Base-by-base conservation (phyloP, 2,888 invertebrate genomes). In the Chloromyia formosa region DNA sequence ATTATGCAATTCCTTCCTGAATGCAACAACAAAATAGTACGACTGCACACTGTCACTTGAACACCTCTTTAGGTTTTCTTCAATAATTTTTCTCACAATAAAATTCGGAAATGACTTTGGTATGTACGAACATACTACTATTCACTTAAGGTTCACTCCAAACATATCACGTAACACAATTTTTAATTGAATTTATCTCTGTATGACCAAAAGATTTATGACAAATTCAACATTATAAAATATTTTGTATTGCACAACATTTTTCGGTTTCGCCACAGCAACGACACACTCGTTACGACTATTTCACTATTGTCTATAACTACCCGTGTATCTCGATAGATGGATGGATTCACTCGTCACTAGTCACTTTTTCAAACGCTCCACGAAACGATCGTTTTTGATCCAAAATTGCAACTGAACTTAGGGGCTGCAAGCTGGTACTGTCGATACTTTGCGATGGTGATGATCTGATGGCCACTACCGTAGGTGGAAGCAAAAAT, bases 401-500 rank as follows among this genome's bases (percentile, higher is more conserved):
- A 35, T 66, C 22, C 27, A 4, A 22, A 66, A 66, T 45, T 45
- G 66, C 49, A 45, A 49, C 22, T 12, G 58, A 58, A 56, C 56
- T 69, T 14, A 58, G 22, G 18, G 42, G 10, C 45, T 40, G n/a
- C n/a, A n/a, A n/a, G n/a, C n/a, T n/a, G n/a, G n/a, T n/a, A n/a
- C n/a, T n/a, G n/a, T n/a, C n/a, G n/a, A n/a, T n/a, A n/a, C n/a
- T 35, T 35, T 35, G 7, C 27, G 7, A 35, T 35, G 27, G 2
- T 35, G 27, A 35, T 7, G 27, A 35, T 35, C 27, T 35, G 7
- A 35, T 7, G n/a, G n/a, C 27, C 27, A 35, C 3, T 35, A 7
- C 27, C 27, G 7, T 7, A 45, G 49, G 45, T 45, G 66, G 66
- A 66, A 66, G 71, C 27, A 71, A 71, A 71, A 58, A 71, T 45